These are phyloP conservation scores for Eueremaeus valkanovi DNA, from an alignment of 2,888 invertebrate genomes.

Conservation along the genomic window DNA sequence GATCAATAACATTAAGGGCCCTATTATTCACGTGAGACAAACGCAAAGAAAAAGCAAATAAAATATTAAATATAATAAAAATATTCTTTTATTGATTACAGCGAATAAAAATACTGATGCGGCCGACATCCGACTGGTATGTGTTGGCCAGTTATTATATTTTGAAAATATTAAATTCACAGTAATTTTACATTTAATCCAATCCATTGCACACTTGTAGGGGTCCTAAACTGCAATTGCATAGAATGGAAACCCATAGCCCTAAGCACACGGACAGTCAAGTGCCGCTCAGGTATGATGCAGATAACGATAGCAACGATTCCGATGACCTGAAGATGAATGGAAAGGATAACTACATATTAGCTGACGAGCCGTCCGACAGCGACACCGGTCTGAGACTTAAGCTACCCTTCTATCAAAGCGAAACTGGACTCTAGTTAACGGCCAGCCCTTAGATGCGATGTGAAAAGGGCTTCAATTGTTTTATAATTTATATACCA, in stretches of 20 bases:
- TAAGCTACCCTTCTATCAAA: slow-evolving; percentile 42
- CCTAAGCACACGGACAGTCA: slow-evolving; percentile 50
- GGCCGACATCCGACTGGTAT: slow-evolving; percentile 41
- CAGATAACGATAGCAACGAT: slow-evolving; percentile 42
- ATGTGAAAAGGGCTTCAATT: neutral
- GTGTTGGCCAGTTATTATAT: no score
- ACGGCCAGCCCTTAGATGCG: neutral
- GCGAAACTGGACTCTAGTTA: slow-evolving; percentile 43
- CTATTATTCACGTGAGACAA: slow-evolving; percentile 48
- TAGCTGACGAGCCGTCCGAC: slow-evolving; percentile 15
- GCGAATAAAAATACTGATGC: slow-evolving; percentile 41
- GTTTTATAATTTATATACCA: neutral
- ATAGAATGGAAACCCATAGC: slow-evolving; percentile 48
- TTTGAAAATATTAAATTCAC: no score
- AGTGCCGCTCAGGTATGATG: slow-evolving; percentile 46
- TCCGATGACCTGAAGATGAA: slow-evolving; percentile 41
- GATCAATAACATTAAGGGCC: slow-evolving; percentile 51
- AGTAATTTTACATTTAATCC: slow-evolving; percentile 9
- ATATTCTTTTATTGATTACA: slow-evolving; percentile 3
- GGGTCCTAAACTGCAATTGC: slow-evolving; percentile 51
- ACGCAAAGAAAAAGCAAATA: neutral
- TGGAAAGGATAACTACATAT: slow-evolving; percentile 6
- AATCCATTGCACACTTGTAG: slow-evolving; percentile 40
- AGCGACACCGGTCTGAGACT: slow-evolving; percentile 41
- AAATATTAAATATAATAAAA: neutral